Evolutionary conservation across 1,140 invertebrate species (phyloP).

Genomic region (Anoplolepis gracilipes): DNA sequence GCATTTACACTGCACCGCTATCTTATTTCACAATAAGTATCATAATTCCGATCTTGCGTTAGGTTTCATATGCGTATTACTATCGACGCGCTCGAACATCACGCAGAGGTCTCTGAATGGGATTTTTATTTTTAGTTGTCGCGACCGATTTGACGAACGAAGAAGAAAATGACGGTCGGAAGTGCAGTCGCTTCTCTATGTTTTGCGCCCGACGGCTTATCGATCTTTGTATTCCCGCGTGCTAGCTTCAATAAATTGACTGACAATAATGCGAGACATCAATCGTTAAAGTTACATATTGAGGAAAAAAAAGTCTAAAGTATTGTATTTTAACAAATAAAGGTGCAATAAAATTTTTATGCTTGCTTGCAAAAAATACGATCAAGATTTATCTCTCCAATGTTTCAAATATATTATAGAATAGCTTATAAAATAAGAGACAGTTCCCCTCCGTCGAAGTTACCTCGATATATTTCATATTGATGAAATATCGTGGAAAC

Average conservation of each 20-base stretch:
- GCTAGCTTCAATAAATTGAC: conserved; percentile 8
- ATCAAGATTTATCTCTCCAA: not conserved
- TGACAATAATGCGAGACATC: conserved; percentile 24
- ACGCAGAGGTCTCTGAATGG: conserved; percentile 8
- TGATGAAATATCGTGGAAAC: not conserved
- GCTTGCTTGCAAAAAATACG: not conserved
- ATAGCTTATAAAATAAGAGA: conserved; percentile 4
- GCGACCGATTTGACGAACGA: conserved; percentile 36
- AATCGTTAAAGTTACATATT: not conserved
- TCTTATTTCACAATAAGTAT: conserved; percentile 11
- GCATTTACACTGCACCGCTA: not conserved
- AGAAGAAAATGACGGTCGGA: conserved; percentile 44
- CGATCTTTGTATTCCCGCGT: conserved; percentile 2
- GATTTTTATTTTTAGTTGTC: conserved; percentile 53
- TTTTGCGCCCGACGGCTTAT: not conserved
- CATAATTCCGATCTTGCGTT: not conserved
- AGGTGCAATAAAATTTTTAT: not conserved
- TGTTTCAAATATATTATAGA: conserved; percentile 10
- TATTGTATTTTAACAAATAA: not conserved
- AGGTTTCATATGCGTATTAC: not conserved
- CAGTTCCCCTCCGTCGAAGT: not conserved
- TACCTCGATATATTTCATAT: not conserved
- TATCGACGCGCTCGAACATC: not conserved
- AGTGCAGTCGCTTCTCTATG: conserved; percentile 19
- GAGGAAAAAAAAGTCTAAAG: not conserved